Percentiles rank a stretch among this genome's conserved stretches.
These are phyloP conservation scores for Yponomeuta cagnagella DNA, from an alignment of 2,888 invertebrate species.

Conservation along the genomic window DNA sequence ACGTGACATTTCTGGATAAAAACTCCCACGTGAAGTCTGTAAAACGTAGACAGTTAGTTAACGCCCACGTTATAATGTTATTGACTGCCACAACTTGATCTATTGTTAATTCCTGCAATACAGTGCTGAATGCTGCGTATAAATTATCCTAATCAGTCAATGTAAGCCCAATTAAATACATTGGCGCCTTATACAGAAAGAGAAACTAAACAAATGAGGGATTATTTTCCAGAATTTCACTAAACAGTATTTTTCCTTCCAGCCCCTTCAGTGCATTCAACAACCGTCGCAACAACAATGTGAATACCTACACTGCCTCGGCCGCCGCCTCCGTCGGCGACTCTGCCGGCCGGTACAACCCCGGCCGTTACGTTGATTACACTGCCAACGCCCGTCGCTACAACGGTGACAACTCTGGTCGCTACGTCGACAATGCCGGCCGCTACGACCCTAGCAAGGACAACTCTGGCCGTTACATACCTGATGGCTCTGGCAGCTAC, in stretches of 20 bases:
- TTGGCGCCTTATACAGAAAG: no score
- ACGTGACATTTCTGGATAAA: no score
- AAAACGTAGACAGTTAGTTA: no score
- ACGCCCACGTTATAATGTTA: no score
- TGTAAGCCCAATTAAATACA: no score
- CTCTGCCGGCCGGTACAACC: constrained; percentile 20
- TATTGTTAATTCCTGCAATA: no score
- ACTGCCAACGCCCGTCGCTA: constrained; percentile 27
- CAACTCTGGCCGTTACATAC: constrained; percentile 40
- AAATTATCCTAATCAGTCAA: no score
- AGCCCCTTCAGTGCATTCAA: constrained; percentile 16
- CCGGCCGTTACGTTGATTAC: constrained; percentile 29
- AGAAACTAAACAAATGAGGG: no score
- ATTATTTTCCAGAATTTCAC: no score
- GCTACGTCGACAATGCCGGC: constrained; percentile 29
- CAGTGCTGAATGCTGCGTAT: no score
- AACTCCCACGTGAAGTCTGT: no score
- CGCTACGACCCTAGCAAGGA: constrained; percentile 29
- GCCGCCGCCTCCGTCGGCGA: background rate
- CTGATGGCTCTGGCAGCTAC: constrained; percentile 50
- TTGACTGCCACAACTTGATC: no score
- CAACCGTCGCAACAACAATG: background rate
- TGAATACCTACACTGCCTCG: background rate
- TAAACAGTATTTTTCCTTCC: background rate
- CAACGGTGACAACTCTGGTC: constrained; percentile 33